Conservation (phyloP, 2,888 invertebrate species). For the Melangyna quadrimaculata region DNA sequence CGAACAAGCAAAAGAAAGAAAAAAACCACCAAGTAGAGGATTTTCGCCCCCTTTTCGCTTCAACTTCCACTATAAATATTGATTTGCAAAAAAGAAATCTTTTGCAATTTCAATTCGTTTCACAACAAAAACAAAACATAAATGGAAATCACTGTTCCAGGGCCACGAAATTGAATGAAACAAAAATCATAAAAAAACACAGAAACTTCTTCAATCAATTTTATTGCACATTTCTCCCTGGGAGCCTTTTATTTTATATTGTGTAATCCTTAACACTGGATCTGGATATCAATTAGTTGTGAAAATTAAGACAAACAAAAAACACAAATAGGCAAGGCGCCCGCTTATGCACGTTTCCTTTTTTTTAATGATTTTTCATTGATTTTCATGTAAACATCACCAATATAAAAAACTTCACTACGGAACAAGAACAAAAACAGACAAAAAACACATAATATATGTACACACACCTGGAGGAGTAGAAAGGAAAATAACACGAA, state of each 20-base stretch:
- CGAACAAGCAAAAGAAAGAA: conserved; percentile 31
- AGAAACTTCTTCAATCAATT: conserved; percentile 33
- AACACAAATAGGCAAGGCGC: conserved; percentile 27
- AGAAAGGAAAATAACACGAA: conserved; percentile 5
- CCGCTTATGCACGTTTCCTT: conserved; percentile 55
- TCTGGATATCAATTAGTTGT: conserved; percentile 36
- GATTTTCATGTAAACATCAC: conserved; percentile 69
- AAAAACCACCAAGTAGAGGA: conserved; percentile 45
- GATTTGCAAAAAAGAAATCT: conserved; percentile 32
- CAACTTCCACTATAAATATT: conserved; percentile 53
- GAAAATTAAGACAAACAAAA: conserved; percentile 4
- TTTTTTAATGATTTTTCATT: conserved; percentile 62
- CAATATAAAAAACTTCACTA: conserved; percentile 46
- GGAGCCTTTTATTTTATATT: conserved; percentile 36
- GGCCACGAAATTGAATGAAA: conserved; percentile 24
- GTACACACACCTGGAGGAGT: neutral
- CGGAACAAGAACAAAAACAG: conserved; percentile 43
- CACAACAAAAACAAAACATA: conserved; percentile 27
- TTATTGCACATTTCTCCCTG: conserved; percentile 52
- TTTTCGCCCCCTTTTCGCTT: conserved; percentile 18
- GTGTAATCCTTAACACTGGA: conserved; percentile 44
- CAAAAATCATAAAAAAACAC: neutral
- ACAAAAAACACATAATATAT: conserved; percentile 29
- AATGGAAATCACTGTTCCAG: conserved; percentile 6
- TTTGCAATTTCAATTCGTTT: conserved; percentile 11